Conservation (phyloP, 2,797 vertebrate genomes). For the Calcarius lapponicus region DNA sequence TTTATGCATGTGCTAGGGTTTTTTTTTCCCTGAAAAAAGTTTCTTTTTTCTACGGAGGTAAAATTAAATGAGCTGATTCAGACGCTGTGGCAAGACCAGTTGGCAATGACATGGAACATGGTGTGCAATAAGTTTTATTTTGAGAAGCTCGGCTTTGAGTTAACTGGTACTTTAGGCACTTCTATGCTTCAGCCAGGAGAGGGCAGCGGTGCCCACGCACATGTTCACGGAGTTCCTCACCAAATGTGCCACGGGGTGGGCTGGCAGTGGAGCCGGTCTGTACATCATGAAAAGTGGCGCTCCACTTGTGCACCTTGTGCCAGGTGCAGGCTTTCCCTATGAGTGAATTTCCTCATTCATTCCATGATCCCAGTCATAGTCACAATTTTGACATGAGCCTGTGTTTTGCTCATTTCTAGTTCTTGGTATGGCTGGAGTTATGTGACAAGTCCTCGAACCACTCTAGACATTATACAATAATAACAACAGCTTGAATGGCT, state of each 20-base stretch:
- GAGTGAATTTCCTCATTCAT: neutral
- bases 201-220: neutral
- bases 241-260: rapidly evolving
- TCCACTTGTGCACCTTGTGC: neutral
- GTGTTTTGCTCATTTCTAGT: neutral
- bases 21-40: neutral
- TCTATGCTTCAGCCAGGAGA: neutral
- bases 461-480: neutral
- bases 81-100: neutral
- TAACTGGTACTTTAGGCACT: neutral
- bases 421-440: neutral
- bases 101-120: neutral
- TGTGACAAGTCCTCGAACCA: neutral
- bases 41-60: neutral
- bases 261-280: neutral
- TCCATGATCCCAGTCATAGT: neutral
- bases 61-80: neutral
- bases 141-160: neutral
- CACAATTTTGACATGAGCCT: neutral
- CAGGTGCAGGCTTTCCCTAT: neutral
- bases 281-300: rapidly evolving
- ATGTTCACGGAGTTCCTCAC: rapidly evolving
- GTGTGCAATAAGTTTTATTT: neutral
- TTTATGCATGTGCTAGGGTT: neutral
- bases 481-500: neutral